Base-by-base conservation (phyloP, 2,113 vertebrate genomes). In the Neodon shergylaensis region DNA sequence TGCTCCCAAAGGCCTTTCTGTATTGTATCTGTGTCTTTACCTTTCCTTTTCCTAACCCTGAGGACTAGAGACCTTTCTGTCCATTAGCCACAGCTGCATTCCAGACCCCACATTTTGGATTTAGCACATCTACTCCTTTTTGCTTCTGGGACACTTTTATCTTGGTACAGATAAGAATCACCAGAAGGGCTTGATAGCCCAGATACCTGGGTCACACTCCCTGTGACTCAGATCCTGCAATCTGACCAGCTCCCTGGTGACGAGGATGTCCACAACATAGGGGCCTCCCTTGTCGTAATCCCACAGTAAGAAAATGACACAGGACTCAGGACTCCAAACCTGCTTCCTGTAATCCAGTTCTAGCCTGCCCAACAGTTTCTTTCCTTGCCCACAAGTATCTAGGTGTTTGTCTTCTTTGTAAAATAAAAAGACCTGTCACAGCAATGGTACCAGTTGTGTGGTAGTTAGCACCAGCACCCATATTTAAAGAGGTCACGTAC, bases 351-450 rank as follows among this genome's bases (percentile, higher is more conserved):
- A 65, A 79, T 47, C 24, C 5, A 77, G n/a, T 92, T 88, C 33
- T 16, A 92, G 19, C 17, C 33, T 36, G 47, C 7, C 28, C 2
- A 77, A 52, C 13, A 39, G 3, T 44, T 89, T 88, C 74, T 31
- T 96, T 85, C 77, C 19, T 90, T n/a, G 16, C 49, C 83, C 52
- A 39, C 8, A 89, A 54, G 61, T 44, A 76, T 26, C 22, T 92
- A 90, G 24, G 63, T 63, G 21, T 91, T 73, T n/a, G 28, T 91
- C 63, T 81, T 87, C 10, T 87, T 91, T 93, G 7, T 93, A 89
- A 96, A 95, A 52, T 42, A 81, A 87, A 90, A 90, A 76, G 2
- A 74, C 24, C 42, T 79, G 21, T 44, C 33, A 33, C 52, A 87
- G 24, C 44, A 31, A 47, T 93, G 65, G 42, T 13, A 65, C 11